phyloP scores from a whole-genome alignment of 2,113 vertebrate species.

The Chaetodon auriga region DNA sequence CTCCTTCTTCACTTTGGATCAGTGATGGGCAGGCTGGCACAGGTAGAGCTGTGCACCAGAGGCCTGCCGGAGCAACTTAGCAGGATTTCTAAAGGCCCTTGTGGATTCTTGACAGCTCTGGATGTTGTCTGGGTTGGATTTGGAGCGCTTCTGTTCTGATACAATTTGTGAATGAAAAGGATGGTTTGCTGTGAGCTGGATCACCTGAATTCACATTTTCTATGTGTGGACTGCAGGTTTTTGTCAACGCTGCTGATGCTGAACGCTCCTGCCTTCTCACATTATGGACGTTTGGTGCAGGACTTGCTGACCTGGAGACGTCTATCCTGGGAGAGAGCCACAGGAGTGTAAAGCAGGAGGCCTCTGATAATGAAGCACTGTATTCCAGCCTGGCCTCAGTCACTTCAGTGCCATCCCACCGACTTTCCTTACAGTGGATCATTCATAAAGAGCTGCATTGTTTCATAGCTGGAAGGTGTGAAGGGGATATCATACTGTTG shows the following conservation, averaged over 20 bases:
- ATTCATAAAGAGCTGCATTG: slow-evolving; percentile 71
- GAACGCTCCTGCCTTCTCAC: neutral
- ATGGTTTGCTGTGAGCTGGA: neutral
- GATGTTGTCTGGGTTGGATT: slow-evolving; percentile 2
- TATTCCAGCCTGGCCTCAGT: slow-evolving; percentile 52
- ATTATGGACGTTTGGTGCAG: slow-evolving; percentile 21
- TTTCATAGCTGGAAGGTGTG: slow-evolving; percentile 67
- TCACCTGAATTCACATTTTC: neutral
- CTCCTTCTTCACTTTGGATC: slow-evolving; percentile 50
- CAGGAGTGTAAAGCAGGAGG: slow-evolving; percentile 20
- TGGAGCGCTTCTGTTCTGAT: neutral
- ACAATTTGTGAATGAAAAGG: neutral
- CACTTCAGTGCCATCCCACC: slow-evolving; percentile 39
- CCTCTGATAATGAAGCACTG: slow-evolving; percentile 64
- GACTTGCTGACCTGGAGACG: slow-evolving; percentile 13
- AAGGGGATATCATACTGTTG: slow-evolving; percentile 53
- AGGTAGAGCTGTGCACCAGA: slow-evolving; percentile 52
- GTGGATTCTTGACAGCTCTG: slow-evolving; percentile 12
- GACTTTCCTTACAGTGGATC: slow-evolving; percentile 73
- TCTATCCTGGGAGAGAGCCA: neutral
- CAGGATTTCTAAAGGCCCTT: neutral
- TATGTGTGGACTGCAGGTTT: neutral
- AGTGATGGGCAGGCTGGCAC: slow-evolving; percentile 46
- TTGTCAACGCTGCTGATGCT: neutral
- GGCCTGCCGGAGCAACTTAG: neutral